Evolutionary conservation across 1,140 invertebrate genomes (phyloP).

Genomic region (Bombus sylvicola): DNA sequence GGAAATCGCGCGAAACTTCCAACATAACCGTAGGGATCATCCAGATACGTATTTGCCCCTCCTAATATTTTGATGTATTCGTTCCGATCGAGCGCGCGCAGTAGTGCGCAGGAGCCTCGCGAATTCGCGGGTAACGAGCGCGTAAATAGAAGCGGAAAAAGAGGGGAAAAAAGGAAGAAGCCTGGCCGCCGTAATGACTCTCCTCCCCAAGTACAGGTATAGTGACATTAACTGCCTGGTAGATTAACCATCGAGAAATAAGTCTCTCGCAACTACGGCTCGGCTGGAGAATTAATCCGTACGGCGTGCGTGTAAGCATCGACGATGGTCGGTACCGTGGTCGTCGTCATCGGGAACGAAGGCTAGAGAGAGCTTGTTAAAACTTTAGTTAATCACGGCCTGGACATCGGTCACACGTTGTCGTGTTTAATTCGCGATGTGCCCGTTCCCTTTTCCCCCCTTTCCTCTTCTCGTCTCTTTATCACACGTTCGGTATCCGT

Average conservation of each 20-base stretch:
- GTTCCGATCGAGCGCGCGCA: not conserved
- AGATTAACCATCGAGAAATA: slow-evolving; percentile 41
- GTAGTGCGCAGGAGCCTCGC: not conserved
- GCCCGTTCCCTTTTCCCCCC: slow-evolving; percentile 52
- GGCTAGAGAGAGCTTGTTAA: slow-evolving; percentile 74
- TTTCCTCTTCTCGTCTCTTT: slow-evolving; percentile 49
- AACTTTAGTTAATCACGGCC: slow-evolving; percentile 78
- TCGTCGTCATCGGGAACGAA: not conserved
- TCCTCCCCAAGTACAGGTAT: not conserved
- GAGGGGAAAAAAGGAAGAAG: not conserved
- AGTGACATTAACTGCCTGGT: slow-evolving; percentile 42
- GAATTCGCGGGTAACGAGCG: slow-evolving; percentile 21
- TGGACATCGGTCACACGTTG: slow-evolving; percentile 79
- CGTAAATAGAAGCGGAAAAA: not conserved
- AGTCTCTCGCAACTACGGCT: slow-evolving; percentile 2
- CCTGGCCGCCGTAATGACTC: slow-evolving; percentile 25
- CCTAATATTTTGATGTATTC: not conserved
- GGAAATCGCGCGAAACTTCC: not conserved
- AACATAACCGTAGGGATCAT: too few species aligned
- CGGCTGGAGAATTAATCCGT: slow-evolving; percentile 38
- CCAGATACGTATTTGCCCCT: not conserved
- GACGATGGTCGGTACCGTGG: not conserved
- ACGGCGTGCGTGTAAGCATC: slow-evolving; percentile 14
- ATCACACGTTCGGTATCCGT: slow-evolving; percentile 33
- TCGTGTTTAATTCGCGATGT: slow-evolving; percentile 77